phyloP scores from a whole-genome alignment of 1,140 invertebrate genomes.

The Portunus trituberculatus region DNA sequence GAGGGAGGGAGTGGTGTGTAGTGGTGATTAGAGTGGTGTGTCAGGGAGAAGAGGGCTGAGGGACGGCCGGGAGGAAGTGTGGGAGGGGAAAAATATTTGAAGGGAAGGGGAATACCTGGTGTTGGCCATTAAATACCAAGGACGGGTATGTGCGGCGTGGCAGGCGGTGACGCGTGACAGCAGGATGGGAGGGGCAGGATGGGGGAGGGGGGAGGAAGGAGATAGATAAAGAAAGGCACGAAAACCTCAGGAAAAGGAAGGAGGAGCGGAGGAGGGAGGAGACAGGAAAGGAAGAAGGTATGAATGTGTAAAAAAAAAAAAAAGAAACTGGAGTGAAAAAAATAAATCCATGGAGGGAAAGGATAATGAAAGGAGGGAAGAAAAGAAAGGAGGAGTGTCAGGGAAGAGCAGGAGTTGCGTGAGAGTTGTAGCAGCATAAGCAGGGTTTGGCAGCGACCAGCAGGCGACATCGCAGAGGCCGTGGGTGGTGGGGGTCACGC shows the following conservation, averaged over 20 bases:
- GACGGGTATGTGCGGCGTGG: background rate
- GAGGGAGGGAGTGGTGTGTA: background rate
- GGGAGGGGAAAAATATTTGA: background rate
- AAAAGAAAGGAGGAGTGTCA: background rate
- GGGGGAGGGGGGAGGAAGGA: no score
- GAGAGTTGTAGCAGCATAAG: background rate
- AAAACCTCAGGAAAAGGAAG: background rate
- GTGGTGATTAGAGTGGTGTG: background rate
- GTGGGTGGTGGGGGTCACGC: constrained; percentile 24
- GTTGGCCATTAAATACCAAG: background rate
- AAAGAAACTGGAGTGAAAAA: no score
- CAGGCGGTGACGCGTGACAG: background rate
- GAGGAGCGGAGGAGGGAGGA: background rate
- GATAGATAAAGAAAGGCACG: no score
- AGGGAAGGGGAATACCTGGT: constrained; percentile 23
- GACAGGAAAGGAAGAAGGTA: constrained; percentile 5
- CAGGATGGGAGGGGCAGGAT: background rate
- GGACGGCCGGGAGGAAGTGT: background rate
- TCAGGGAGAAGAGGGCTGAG: background rate
- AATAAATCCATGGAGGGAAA: background rate
- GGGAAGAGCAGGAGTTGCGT: constrained; percentile 15
- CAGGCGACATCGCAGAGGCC: background rate
- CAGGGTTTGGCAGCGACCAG: background rate
- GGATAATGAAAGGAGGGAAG: constrained; percentile 1
- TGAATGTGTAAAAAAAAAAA: background rate